Evolutionary conservation across 2,888 invertebrate genomes (phyloP).

Genomic region (Alloscopus bannaensis): DNA sequence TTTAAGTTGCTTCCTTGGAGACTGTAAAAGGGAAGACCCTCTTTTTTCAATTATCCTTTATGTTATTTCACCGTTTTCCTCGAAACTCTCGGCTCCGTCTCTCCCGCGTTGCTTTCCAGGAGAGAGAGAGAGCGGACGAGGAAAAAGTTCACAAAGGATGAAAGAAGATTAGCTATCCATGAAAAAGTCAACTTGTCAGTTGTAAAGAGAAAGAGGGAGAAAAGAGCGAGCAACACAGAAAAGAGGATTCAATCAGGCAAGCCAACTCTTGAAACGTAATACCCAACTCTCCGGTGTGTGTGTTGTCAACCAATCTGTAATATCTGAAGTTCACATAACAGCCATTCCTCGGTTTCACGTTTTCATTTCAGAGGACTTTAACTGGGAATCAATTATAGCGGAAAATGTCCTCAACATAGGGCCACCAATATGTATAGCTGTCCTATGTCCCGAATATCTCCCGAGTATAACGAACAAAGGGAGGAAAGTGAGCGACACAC

Average conservation of each 20-base stretch:
- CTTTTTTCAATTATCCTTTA: slow-evolving; percentile 4
- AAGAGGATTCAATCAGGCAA: slow-evolving; percentile 1
- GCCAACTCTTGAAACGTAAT: background rate
- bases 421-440: too few species aligned
- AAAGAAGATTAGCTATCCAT: slow-evolving; percentile 10
- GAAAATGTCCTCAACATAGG: background rate
- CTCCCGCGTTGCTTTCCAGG: too few species aligned
- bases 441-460: too few species aligned
- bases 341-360: too few species aligned
- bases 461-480: too few species aligned
- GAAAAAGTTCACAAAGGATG: background rate
- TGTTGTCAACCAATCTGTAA: background rate
- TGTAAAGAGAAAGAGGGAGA: slow-evolving; percentile 5
- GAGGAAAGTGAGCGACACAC: too few species aligned
- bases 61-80: background rate
- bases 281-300: background rate
- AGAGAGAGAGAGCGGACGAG: background rate
- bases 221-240: too few species aligned
- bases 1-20: background rate
- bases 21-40: too few species aligned
- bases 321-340: background rate
- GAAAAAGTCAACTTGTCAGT: slow-evolving; percentile 14
- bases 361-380: too few species aligned
- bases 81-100: background rate
- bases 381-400: background rate